Percentiles rank a stretch among this genome's conserved stretches.
phyloP scores from a whole-genome alignment of 2,797 vertebrate genomes.

The Gallinago stenura region DNA sequence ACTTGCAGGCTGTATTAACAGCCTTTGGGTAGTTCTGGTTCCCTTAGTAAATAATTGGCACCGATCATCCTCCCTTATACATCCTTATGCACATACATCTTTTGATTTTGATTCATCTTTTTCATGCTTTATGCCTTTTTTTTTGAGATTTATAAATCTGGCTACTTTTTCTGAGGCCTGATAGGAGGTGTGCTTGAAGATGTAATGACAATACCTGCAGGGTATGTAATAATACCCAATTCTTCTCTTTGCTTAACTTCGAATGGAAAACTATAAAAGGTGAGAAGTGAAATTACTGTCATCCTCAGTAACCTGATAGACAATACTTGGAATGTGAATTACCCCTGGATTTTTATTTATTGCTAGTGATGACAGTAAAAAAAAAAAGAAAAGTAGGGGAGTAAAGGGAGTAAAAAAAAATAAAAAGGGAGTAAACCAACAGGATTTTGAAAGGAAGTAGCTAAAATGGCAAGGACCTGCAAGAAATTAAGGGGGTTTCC shows the following conservation, averaged over 20 bases:
- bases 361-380: not conserved
- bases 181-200: not conserved
- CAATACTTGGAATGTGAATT: not conserved
- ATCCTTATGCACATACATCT: not conserved
- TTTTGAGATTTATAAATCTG: not conserved
- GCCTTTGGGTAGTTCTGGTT: not conserved
- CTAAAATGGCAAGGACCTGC: not conserved
- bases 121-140: not conserved
- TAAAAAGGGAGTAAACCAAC: too few species aligned
- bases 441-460: not conserved
- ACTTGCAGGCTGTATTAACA: not conserved
- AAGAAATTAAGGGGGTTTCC: not conserved
- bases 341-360: not conserved
- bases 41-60: not conserved
- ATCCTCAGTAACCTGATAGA: not conserved
- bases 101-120: not conserved
- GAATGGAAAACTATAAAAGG: not conserved
- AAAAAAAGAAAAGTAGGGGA: not conserved
- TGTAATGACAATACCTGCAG: not conserved
- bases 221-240: not conserved
- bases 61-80: fast-evolving
- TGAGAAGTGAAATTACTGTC: not conserved
- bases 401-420: too few species aligned
- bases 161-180: not conserved
- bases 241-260: not conserved